These are phyloP conservation scores for Pyrgilauda ruficollis DNA, from an alignment of 2,113 vertebrate species.

Conservation along the genomic window DNA sequence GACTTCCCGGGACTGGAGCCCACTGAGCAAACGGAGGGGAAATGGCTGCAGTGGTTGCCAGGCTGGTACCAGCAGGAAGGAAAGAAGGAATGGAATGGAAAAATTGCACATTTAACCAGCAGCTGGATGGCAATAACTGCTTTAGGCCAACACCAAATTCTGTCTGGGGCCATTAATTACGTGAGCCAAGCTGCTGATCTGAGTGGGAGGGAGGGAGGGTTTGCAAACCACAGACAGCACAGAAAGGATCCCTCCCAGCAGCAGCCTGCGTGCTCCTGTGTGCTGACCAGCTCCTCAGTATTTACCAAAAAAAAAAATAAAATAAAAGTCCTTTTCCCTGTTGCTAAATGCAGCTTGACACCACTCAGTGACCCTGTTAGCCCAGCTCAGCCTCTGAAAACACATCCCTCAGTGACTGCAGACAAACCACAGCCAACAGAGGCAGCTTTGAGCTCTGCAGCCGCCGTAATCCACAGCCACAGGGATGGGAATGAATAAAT, in stretches of 20 bases:
- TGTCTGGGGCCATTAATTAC: neutral
- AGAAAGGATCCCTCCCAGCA: neutral
- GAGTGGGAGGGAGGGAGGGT: neutral
- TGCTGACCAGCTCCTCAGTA: neutral
- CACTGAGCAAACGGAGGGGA: neutral
- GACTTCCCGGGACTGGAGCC: neutral
- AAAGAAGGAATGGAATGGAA: neutral
- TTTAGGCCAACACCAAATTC: neutral
- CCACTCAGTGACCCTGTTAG: neutral
- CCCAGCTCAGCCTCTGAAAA: neutral
- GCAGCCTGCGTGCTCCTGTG: neutral
- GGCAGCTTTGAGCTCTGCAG: neutral
- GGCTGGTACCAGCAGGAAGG: neutral
- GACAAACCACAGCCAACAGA: neutral
- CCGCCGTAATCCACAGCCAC: no score
- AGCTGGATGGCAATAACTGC: neutral
- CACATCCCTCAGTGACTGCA: neutral
- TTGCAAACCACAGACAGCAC: neutral
- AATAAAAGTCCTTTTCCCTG: neutral
- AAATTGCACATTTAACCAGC: neutral
- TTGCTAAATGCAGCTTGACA: neutral
- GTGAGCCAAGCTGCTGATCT: neutral
- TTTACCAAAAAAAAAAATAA: neutral
- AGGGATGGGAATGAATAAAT: neutral
- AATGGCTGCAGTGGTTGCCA: neutral